Evolutionary conservation across 2,113 vertebrate genomes (phyloP).

Genomic region (Sorex fumeus): DNA sequence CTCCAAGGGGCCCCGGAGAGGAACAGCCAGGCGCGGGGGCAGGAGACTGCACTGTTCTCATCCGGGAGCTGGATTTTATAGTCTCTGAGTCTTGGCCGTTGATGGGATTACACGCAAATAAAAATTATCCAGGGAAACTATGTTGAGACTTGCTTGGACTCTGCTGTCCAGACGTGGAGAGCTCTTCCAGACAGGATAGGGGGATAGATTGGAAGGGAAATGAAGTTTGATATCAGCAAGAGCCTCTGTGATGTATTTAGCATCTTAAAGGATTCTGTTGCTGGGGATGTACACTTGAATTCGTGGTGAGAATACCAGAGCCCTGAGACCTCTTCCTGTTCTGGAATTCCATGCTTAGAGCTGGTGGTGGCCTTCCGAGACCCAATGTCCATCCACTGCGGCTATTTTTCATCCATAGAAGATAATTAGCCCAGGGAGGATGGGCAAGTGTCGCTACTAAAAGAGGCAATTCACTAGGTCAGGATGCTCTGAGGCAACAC

Average conservation of each 20-base stretch:
- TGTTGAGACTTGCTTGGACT: neutral
- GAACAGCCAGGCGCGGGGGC: no score
- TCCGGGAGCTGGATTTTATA: no score
- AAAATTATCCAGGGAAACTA: neutral
- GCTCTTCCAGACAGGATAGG: neutral
- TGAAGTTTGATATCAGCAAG: neutral
- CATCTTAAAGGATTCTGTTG: neutral
- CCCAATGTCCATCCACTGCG: neutral
- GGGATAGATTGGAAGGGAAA: neutral
- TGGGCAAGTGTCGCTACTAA: neutral
- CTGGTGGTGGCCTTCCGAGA: conserved; percentile 54
- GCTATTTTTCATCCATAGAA: conserved; percentile 27
- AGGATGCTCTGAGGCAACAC: conserved; percentile 30
- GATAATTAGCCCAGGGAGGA: neutral
- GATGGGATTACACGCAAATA: no score
- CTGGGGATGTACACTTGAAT: neutral
- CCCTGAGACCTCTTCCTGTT: neutral
- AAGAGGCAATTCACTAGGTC: conserved; percentile 51
- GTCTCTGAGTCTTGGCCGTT: no score
- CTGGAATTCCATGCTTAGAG: neutral
- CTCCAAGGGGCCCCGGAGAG: no score
- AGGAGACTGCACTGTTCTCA: no score
- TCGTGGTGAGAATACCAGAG: neutral
- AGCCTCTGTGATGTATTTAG: neutral
- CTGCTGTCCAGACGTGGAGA: neutral